A percentile compares a stretch with the other conserved stretches of the same genome.
Evolutionary conservation across 2,113 vertebrate species (phyloP).

Genomic region (Ondatra zibethicus): DNA sequence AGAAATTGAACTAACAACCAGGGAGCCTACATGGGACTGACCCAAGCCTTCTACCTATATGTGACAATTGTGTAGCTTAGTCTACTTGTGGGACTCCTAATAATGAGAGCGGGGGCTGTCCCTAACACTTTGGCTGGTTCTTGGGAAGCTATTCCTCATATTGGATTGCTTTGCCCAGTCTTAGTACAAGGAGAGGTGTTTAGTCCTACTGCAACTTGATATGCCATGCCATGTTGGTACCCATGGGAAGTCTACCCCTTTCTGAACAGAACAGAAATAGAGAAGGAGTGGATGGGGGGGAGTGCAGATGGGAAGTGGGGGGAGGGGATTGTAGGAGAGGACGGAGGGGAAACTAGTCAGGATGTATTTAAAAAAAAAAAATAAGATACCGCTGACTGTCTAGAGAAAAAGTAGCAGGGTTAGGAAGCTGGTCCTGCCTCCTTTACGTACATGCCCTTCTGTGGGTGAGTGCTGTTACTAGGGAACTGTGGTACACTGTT

Average conservation of each 20-base stretch:
- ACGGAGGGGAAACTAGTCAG: neutral
- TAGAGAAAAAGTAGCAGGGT: neutral
- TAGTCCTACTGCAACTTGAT: neutral
- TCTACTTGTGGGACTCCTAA: neutral
- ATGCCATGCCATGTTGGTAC: neutral
- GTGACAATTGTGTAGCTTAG: neutral
- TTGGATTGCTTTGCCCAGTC: neutral
- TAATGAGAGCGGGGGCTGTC: neutral
- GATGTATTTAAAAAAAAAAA: neutral
- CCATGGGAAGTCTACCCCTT: neutral
- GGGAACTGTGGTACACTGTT: neutral
- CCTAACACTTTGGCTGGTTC: neutral
- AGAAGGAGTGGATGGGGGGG: neutral
- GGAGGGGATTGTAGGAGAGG: no score
- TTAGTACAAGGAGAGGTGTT: neutral
- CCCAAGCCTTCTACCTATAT: neutral
- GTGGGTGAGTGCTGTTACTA: neutral
- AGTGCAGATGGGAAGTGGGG: neutral
- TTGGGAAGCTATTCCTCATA: neutral
- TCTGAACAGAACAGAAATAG: neutral
- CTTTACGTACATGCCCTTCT: neutral
- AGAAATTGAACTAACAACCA: neutral
- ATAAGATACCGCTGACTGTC: neutral
- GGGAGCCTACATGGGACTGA: neutral
- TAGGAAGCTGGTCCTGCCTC: neutral